Evolutionary conservation across 2,113 vertebrate species (phyloP).

Genomic region (Numida meleagris): DNA sequence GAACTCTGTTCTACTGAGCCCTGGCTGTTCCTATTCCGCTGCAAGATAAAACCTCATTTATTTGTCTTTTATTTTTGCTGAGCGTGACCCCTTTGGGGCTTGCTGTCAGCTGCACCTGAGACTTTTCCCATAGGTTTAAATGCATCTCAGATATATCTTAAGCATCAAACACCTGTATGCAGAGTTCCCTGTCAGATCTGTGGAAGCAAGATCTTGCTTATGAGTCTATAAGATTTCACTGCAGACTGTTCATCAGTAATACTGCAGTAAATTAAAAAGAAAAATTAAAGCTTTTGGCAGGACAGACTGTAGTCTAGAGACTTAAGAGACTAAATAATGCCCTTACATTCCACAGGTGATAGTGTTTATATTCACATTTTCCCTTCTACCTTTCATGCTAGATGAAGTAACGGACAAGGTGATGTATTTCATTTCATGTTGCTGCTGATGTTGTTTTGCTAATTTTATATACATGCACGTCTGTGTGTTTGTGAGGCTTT

Average conservation of each 20-base stretch:
- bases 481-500: not conserved
- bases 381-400: rapidly evolving
- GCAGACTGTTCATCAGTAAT: rapidly evolving
- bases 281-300: not conserved
- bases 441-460: not conserved
- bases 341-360: not conserved
- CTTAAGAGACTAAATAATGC: not conserved
- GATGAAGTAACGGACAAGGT: not conserved
- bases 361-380: not conserved
- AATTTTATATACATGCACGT: rapidly evolving
- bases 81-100: not conserved
- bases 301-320: not conserved
- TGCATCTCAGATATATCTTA: rapidly evolving
- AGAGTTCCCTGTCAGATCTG: not conserved
- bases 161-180: not conserved
- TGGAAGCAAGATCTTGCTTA: not conserved
- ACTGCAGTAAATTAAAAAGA: not conserved
- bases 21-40: not conserved
- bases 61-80: not conserved
- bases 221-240: not conserved
- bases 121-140: not conserved
- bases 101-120: not conserved
- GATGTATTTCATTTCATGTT: not conserved
- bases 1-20: not conserved
- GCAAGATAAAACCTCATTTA: not conserved